Percentiles rank a stretch among this genome's conserved stretches.
phyloP scores from a whole-genome alignment of 2,113 vertebrate genomes.

The Bambusicola thoracicus region DNA sequence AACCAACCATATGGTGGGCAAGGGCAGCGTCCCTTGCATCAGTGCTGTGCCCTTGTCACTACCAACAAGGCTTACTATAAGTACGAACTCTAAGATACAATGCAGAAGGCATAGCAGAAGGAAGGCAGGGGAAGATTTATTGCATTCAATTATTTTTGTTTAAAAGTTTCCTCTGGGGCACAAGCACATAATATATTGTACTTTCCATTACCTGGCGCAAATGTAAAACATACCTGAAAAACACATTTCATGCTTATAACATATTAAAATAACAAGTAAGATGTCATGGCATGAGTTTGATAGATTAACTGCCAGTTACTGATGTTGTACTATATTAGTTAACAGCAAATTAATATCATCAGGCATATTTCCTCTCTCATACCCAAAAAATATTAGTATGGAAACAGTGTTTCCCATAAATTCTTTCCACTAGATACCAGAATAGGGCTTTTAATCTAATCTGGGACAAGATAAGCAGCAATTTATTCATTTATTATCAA shows the following conservation, averaged over 20 bases:
- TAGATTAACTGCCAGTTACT: conserved; percentile 79
- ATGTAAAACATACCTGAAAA: conserved; percentile 83
- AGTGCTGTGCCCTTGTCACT: conserved; percentile 7
- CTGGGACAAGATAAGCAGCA: conserved; percentile 19
- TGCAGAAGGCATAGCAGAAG: conserved; percentile 52
- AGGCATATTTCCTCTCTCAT: conserved; percentile 71
- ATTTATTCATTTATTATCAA: not conserved
- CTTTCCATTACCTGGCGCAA: conserved; percentile 83
- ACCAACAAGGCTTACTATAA: conserved; percentile 20
- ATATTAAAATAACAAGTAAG: conserved; percentile 82
- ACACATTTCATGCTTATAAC: conserved; percentile 77
- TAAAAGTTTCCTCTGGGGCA: conserved; percentile 79
- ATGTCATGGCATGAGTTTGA: conserved; percentile 78
- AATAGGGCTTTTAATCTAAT: conserved; percentile 20
- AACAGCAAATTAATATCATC: conserved; percentile 84
- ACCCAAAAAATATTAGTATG: conserved; percentile 62
- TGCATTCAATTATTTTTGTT: conserved; percentile 82
- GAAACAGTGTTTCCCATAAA: conserved; percentile 52
- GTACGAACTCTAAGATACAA: conserved; percentile 41
- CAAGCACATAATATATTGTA: conserved; percentile 83
- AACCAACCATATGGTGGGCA: conserved; percentile 11
- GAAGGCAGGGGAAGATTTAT: conserved; percentile 76
- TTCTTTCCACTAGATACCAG: conserved; percentile 10
- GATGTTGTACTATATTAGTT: conserved; percentile 79
- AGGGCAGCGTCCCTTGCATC: not conserved